Conservation (phyloP, 2,113 vertebrate species). For the Bubo bubo region DNA sequence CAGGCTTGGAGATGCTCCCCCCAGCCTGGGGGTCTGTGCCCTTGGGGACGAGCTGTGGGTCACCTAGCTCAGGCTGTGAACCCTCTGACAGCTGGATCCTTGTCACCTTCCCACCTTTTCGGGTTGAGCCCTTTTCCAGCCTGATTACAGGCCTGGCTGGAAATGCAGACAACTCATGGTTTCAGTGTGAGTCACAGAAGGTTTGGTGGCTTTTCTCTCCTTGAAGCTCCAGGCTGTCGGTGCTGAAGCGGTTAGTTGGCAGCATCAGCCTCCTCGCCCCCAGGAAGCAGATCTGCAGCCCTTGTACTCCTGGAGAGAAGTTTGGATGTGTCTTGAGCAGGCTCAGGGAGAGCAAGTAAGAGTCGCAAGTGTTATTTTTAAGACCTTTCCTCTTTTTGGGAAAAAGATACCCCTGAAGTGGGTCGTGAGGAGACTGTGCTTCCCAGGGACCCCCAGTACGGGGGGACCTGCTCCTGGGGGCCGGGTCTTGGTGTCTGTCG, state of each 20-base stretch:
- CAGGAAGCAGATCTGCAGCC: background rate
- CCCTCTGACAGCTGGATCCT: background rate
- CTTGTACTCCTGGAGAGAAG: background rate
- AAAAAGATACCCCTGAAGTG: background rate
- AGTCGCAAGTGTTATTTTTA: background rate
- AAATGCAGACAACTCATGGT: background rate
- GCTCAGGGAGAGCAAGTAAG: background rate
- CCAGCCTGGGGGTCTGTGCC: fast-evolving
- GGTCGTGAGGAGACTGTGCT: background rate
- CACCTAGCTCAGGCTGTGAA: background rate
- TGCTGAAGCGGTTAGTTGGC: background rate
- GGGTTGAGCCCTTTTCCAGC: background rate
- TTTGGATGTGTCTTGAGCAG: background rate
- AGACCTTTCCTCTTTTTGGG: background rate
- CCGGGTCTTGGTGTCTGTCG: fast-evolving
- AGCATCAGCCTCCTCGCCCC: background rate
- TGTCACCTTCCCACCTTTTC: background rate
- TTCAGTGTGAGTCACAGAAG: slow-evolving; percentile 18
- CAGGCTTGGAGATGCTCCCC: background rate
- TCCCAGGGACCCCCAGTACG: fast-evolving
- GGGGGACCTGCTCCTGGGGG: background rate
- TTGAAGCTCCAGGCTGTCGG: background rate
- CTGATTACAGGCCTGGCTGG: slow-evolving; percentile 34
- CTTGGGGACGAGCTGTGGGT: background rate
- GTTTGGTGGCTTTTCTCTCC: slow-evolving; percentile 9